phyloP scores from a whole-genome alignment of 2,797 vertebrate genomes.

The Forpus xanthops region DNA sequence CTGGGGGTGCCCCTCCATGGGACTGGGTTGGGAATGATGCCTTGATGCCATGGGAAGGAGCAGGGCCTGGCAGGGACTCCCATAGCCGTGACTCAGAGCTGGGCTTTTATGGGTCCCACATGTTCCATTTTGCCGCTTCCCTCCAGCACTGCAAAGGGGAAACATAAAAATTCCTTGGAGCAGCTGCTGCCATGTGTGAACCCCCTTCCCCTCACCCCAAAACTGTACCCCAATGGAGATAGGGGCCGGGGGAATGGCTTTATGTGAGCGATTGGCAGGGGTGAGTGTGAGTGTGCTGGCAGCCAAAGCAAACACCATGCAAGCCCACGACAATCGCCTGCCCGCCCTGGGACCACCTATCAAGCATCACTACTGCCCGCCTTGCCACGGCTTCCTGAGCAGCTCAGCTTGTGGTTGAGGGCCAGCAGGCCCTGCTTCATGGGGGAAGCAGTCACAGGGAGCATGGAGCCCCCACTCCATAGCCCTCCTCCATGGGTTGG shows the following conservation, averaged over 20 bases:
- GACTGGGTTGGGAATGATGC: background rate
- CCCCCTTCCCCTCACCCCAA: background rate
- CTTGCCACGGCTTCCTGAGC: conserved; percentile 13
- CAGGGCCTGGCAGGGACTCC: background rate
- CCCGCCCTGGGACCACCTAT: conserved; percentile 62
- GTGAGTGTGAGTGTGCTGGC: background rate
- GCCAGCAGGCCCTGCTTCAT: background rate
- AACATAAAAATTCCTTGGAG: conserved; percentile 27
- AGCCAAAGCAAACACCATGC: conserved; percentile 41
- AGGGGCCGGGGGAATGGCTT: background rate
- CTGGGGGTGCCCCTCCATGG: background rate
- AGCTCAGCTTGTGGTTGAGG: background rate
- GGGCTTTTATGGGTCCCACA: conserved; percentile 47
- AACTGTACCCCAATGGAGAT: background rate
- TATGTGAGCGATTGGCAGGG: background rate
- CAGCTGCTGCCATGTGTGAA: background rate
- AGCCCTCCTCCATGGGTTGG: background rate
- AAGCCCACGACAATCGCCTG: background rate
- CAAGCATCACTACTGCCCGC: background rate
- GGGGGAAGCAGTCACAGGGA: background rate
- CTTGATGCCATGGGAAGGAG: background rate
- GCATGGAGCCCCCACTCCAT: background rate
- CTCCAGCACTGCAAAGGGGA: background rate
- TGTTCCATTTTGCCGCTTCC: background rate
- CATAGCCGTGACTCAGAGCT: background rate